Evolutionary conservation across 1,140 invertebrate genomes (phyloP).

Genomic region (Microplitis mediator): DNA sequence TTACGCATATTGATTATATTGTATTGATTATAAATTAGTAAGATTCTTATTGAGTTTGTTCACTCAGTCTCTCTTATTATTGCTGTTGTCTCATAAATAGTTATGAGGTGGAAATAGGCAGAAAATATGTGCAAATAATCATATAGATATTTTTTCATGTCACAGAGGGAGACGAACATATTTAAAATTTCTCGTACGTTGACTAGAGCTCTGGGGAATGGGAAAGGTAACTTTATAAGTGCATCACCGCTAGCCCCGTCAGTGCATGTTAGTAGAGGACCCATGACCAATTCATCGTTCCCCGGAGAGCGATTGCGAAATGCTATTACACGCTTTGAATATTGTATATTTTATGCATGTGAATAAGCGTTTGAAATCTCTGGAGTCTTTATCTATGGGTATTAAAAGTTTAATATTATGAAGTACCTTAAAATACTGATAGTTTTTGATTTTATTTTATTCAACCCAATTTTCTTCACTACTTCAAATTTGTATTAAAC

Average conservation of each 20-base stretch:
- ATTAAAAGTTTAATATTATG: background rate
- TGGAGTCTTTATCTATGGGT: background rate
- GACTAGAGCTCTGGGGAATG: background rate
- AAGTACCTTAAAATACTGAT: background rate
- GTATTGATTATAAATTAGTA: too few relatives aligned
- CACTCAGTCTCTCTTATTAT: too few relatives aligned
- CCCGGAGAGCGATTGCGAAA: slow-evolving; percentile 1
- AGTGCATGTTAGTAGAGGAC: background rate
- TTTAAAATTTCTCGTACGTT: background rate
- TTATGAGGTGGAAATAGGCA: too few relatives aligned
- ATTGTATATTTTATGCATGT: background rate
- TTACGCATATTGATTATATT: too few relatives aligned
- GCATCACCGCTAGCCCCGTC: background rate
- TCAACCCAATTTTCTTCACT: too few relatives aligned
- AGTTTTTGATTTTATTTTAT: too few relatives aligned
- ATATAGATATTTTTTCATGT: too few relatives aligned
- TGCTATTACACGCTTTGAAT: slow-evolving; percentile 5
- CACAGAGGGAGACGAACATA: background rate
- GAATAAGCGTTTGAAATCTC: background rate
- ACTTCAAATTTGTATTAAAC: background rate
- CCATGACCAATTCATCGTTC: slow-evolving; percentile 15
- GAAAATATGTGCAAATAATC: too few relatives aligned
- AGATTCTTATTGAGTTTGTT: too few relatives aligned
- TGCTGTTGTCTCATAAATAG: too few relatives aligned
- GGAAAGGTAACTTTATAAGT: background rate